A percentile compares a stretch with the other conserved stretches of the same genome.
Conservation (phyloP, 2,888 invertebrate genomes). For the Epistrophella euchroma region DNA sequence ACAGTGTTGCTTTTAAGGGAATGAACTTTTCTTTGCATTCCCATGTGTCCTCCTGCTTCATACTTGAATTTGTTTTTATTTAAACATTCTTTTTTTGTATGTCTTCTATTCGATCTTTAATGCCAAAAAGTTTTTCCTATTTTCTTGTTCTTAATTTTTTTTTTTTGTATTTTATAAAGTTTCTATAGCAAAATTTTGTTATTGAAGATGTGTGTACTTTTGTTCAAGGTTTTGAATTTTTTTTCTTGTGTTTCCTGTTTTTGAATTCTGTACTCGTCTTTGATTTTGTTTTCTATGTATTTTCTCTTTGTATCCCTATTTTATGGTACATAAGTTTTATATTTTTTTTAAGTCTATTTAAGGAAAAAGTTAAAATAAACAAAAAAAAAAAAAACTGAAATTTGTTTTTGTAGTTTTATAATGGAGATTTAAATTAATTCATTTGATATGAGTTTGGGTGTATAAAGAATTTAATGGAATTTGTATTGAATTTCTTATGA, state of each 20-base stretch:
- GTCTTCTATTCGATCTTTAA: slow-evolving; percentile 15
- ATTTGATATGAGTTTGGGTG: background rate
- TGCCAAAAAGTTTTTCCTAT: slow-evolving; percentile 49
- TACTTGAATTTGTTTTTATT: slow-evolving; percentile 44
- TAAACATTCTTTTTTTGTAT: slow-evolving; percentile 1
- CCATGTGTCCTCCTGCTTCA: slow-evolving; percentile 29
- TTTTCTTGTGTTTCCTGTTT: background rate
- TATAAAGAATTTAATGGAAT: background rate
- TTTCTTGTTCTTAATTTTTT: too few relatives aligned
- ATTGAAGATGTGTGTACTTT: slow-evolving; percentile 47
- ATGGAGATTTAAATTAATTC: slow-evolving; percentile 9
- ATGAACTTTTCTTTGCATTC: slow-evolving; percentile 20
- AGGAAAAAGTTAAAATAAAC: slow-evolving; percentile 3
- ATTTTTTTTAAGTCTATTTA: slow-evolving; percentile 26
- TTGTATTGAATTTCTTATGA: background rate
- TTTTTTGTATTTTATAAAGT: slow-evolving; percentile 62
- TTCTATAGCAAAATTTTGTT: slow-evolving; percentile 54
- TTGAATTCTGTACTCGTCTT: slow-evolving; percentile 5
- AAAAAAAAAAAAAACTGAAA: background rate
- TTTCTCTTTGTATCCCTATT: slow-evolving; percentile 29
- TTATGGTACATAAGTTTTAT: slow-evolving; percentile 56
- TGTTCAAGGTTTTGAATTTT: slow-evolving; percentile 15
- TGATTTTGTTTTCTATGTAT: background rate
- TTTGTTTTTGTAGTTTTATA: background rate
- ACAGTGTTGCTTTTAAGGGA: slow-evolving; percentile 61